Evolutionary conservation across 2,888 invertebrate genomes (phyloP).

Genomic region (Stenichneumon culpator): DNA sequence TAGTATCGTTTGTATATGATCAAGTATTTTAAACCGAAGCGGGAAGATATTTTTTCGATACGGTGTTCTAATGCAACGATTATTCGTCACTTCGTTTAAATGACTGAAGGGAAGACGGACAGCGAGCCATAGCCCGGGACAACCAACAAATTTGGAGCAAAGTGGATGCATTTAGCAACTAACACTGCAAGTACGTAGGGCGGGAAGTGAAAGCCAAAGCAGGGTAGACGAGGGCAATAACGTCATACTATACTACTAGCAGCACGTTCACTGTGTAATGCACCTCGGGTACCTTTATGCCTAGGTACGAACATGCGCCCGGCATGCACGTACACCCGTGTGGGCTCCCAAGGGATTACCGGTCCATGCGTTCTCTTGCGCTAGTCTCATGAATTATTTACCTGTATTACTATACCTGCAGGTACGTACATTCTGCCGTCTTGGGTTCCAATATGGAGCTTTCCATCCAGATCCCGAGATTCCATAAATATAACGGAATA

Average conservation of each 20-base stretch:
- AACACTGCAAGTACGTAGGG: conserved; percentile 9
- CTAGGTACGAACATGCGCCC: not conserved
- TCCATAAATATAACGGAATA: not conserved
- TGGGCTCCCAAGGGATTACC: conserved; percentile 53
- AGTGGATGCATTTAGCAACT: not conserved
- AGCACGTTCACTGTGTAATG: conserved; percentile 18
- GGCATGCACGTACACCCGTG: conserved; percentile 36
- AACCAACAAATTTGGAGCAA: not conserved
- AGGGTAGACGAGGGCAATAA: not conserved
- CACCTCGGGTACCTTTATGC: conserved; percentile 13
- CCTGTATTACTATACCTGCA: conserved; percentile 23
- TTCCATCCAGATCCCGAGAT: not conserved
- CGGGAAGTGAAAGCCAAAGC: conserved; percentile 6
- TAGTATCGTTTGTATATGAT: not conserved
- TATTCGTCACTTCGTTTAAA: not conserved
- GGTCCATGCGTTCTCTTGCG: conserved; percentile 40
- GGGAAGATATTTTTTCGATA: not conserved
- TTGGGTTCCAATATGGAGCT: not conserved
- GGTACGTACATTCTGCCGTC: conserved; percentile 15
- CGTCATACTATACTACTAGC: not conserved
- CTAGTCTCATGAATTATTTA: conserved; percentile 66
- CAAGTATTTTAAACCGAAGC: not conserved
- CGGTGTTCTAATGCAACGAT: not conserved
- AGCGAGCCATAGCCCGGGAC: not conserved
- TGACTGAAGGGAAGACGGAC: not conserved